Base-by-base conservation (phyloP, 2,888 invertebrate species). In the Leptopilina syphax region DNA sequence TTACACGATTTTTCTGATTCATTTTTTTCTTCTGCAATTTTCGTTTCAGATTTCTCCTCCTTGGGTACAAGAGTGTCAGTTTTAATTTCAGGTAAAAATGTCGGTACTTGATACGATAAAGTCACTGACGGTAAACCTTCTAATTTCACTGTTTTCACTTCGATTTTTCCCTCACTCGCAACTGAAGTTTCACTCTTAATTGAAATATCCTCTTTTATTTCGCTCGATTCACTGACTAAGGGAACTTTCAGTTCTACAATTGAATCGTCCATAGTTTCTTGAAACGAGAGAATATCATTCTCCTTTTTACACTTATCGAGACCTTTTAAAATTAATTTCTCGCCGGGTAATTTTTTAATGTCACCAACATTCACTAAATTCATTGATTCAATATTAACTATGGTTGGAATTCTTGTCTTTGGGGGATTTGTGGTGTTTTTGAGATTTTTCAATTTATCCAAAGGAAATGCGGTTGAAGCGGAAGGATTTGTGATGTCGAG, bases 51-150 rank as follows among this genome's bases (percentile, higher is more conserved):
- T 1, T n/a, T 73, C 8, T 13, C n/a, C 13, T 24, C 9, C 24
- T 27, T 13, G 18, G 44, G 44, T 44, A 7, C 8, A 8, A 44
- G 44, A 44, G 44, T 44, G 44, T 44, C 44, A 18, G n/a, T 60
- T 6, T 18, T 68, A 18, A 24, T 12, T 54, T 70, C 54, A 3
- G 24, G n/a, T 18, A 60, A 13, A 65, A 27, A 73, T 13, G 0
- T 9, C 34, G 85, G 80, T 10, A 77, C 41, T 81, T 85, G 79
- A 60, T 80, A 84, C 13, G 79, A 65, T 18, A 85, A 50, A 27
- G 76, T 84, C 77, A 84, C 82, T 4, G 82, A 79, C 7, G 84
- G 81, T 18, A 85, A 79, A 41, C 82, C 81, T 76, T 82, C 80
- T 77, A 85, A 77, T 77, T 85, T 50, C 68, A 85, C 67, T 6